phyloP scores from a whole-genome alignment of 2,797 vertebrate genomes.

The Eremophila alpestris region DNA sequence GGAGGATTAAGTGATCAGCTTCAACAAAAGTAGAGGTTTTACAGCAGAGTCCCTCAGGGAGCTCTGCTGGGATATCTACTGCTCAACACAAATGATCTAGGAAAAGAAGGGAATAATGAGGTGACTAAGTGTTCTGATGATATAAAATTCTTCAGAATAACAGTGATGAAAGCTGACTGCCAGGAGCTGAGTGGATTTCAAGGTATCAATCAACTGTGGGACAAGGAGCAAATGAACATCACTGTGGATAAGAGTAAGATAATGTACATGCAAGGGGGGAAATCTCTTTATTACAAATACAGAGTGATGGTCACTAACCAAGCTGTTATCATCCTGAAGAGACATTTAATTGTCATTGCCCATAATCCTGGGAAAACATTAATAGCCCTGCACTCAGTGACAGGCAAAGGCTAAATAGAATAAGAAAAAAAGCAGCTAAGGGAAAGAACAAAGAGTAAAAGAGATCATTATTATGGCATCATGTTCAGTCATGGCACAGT shows the following conservation, averaged over 20 bases:
- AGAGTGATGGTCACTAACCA: background rate
- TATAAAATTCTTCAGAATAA: background rate
- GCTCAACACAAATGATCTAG: conserved; percentile 25
- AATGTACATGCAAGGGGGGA: rapidly evolving
- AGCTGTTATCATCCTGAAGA: background rate
- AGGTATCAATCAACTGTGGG: background rate
- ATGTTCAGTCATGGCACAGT: background rate
- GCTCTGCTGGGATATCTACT: background rate
- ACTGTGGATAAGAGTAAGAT: background rate
- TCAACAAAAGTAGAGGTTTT: conserved; percentile 52
- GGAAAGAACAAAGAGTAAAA: background rate
- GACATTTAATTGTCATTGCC: background rate
- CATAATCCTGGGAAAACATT: background rate
- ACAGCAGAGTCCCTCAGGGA: conserved; percentile 19
- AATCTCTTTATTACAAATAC: background rate
- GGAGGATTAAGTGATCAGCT: conserved; percentile 45
- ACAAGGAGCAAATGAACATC: background rate
- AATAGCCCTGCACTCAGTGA: background rate
- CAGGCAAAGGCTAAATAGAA: background rate
- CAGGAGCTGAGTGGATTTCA: background rate
- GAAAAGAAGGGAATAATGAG: conserved; percentile 35
- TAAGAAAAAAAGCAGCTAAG: background rate
- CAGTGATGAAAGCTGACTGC: background rate
- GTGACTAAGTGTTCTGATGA: background rate
- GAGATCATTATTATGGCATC: background rate